phyloP scores from a whole-genome alignment of 2,797 vertebrate species.

The Notoglanidium macrostoma region DNA sequence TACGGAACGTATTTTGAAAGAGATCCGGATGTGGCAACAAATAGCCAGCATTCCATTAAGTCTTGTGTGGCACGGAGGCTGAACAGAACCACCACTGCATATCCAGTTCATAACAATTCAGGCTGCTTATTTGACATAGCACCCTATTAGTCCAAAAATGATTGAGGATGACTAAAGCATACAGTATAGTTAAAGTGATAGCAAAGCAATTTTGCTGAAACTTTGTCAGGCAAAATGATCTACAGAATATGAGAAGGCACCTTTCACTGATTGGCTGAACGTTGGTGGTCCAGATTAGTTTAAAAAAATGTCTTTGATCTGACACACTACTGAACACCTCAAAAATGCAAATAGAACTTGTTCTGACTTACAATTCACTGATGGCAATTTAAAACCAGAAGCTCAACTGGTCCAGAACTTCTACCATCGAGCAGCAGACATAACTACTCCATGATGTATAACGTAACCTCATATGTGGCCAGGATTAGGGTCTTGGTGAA shows the following conservation, averaged over 20 bases:
- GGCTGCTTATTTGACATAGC: no score
- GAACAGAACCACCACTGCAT: background rate
- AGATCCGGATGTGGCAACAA: background rate
- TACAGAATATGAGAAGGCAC: background rate
- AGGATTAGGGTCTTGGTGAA: background rate
- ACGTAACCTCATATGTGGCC: no score
- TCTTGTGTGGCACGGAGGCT: background rate
- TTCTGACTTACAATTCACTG: background rate
- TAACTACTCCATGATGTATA: background rate
- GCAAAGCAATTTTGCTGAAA: background rate
- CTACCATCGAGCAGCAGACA: background rate
- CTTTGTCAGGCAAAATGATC: background rate
- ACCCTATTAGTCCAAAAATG: background rate
- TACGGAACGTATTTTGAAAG: slow-evolving; percentile 4
- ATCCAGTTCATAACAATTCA: background rate
- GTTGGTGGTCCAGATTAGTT: background rate
- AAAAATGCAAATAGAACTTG: background rate
- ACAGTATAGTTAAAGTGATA: background rate
- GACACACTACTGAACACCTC: background rate
- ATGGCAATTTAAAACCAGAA: background rate
- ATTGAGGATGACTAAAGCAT: no score
- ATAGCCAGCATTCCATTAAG: slow-evolving; percentile 5
- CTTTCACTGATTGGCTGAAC: background rate
- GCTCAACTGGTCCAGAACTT: background rate
- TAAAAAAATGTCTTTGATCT: background rate